Base-by-base conservation (phyloP, 2,113 vertebrate species). In the Dinomys branickii region DNA sequence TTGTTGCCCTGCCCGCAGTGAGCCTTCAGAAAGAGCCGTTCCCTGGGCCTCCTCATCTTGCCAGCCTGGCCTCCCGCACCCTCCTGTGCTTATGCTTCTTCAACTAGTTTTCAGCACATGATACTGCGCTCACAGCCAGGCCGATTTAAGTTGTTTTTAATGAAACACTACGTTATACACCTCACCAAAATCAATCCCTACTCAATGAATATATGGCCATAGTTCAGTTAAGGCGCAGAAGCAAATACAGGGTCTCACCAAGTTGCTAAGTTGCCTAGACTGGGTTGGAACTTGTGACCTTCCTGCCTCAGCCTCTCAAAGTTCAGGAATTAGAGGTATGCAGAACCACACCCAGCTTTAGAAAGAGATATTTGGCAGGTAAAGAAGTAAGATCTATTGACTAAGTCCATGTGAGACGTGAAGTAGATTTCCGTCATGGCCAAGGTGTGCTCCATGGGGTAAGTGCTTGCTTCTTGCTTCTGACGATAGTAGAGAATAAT, bases 161-260 rank as follows among this genome's bases (percentile, higher is more conserved):
- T 93, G 93, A 90, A 95, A 85, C 28, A 85, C 61, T 47, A 38
- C 24, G 94, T 93, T 61, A 89, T 75, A 54, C 58, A n/a, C 47
- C 58, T 77, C 17, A 47, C 35, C 50, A 88, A 96, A 89, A 96
- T 96, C 94, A 94, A 86, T 96, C 82, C 13, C 35, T 71, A 69
- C 56, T 52, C 24, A 87, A 54, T 17, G 6, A 38, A 38, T 81
- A 61, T 38, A 24, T 50, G 30, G 20, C 24, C 56, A 5, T 30
- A 41, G 35, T 89, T 75, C 58, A 58, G 33, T 80, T 54, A 90
- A 90, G 59, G 35, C 59, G 30, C 61, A 52, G 52, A 86, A 83
- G 93, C 5, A 88, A 83, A 93, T 38, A 71, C 44, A 33, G 6
- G 13, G 13, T 50, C 26, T 78, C 44, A 17, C 6, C 22, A 75